These are phyloP conservation scores for Apostichopus parvimensis DNA, from an alignment of 35 echinoderm and acorn worm species.

Conservation along the genomic window DNA sequence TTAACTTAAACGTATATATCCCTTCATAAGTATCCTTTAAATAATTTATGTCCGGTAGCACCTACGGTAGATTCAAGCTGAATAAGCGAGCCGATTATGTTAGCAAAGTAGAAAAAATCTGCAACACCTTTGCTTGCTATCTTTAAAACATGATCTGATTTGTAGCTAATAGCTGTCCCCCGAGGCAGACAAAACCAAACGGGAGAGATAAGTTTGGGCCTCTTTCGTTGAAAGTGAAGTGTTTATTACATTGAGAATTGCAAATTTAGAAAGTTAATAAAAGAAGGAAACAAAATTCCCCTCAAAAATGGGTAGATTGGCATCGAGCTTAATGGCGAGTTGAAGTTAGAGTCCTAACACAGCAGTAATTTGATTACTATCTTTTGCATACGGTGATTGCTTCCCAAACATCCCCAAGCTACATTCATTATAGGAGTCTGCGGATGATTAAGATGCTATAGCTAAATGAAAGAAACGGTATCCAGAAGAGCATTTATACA, in stretches of 20 bases:
- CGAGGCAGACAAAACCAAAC: not conserved
- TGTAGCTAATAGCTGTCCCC: slow-evolving; percentile 20
- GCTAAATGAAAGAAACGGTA: too few relatives aligned
- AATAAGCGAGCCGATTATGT: not conserved
- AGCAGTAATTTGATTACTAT: not conserved
- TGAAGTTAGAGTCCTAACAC: not conserved
- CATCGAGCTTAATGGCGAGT: not conserved
- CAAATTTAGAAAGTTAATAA: slow-evolving; percentile 18
- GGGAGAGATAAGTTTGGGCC: not conserved
- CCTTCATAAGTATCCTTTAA: not conserved
- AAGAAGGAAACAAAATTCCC: not conserved
- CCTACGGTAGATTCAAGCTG: not conserved
- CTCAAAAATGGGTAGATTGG: not conserved
- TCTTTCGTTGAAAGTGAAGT: not conserved
- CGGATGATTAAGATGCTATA: too few relatives aligned
- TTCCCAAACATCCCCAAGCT: not conserved
- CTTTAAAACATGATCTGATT: slow-evolving; percentile 24
- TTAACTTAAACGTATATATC: too few relatives aligned
- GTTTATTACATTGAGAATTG: slow-evolving; percentile 21
- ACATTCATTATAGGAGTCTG: not conserved
- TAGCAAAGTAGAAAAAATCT: not conserved
- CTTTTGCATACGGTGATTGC: not conserved
- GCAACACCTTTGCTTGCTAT: not conserved
- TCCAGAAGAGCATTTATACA: too few relatives aligned
- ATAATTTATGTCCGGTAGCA: not conserved